Percentiles rank a stretch among this genome's conserved stretches.
Conservation (phyloP, 2,888 invertebrate genomes). For the Automeris io region DNA sequence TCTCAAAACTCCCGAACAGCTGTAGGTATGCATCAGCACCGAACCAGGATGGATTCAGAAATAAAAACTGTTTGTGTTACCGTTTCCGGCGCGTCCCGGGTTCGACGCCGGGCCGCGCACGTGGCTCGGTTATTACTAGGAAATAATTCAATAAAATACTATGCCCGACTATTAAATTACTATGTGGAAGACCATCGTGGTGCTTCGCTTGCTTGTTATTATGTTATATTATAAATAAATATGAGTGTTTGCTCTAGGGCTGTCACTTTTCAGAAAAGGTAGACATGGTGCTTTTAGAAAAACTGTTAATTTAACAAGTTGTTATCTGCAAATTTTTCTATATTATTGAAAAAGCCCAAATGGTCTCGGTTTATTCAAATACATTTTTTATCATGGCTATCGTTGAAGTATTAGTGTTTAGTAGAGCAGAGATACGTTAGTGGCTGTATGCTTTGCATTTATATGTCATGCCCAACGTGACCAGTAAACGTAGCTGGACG, state of each 20-base stretch:
- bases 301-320: no score
- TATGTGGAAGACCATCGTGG: slow-evolving; percentile 27
- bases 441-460: no score
- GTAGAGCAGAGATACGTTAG: no score
- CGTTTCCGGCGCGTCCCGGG: slow-evolving; percentile 65
- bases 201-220: slow-evolving; percentile 25
- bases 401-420: no score
- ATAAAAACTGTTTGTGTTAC: slow-evolving; percentile 75
- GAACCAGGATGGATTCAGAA: slow-evolving; percentile 64
- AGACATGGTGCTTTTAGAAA: no score
- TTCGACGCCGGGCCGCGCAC: slow-evolving; percentile 51
- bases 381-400: not conserved
- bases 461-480: no score
- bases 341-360: no score
- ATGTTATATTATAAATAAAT: slow-evolving; percentile 23
- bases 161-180: slow-evolving; percentile 53
- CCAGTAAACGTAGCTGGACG: no score
- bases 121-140: slow-evolving; percentile 63
- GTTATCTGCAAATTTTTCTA: no score
- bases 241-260: slow-evolving; percentile 7
- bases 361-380: no score
- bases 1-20: no score
- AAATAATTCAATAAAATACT: slow-evolving; percentile 71
- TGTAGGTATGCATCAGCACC: slow-evolving; percentile 18
- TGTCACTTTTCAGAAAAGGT: no score